A percentile compares a stretch with the other conserved stretches of the same genome.
phyloP scores from a whole-genome alignment of 2,113 vertebrate genomes.

The Hippoglossus stenolepis region DNA sequence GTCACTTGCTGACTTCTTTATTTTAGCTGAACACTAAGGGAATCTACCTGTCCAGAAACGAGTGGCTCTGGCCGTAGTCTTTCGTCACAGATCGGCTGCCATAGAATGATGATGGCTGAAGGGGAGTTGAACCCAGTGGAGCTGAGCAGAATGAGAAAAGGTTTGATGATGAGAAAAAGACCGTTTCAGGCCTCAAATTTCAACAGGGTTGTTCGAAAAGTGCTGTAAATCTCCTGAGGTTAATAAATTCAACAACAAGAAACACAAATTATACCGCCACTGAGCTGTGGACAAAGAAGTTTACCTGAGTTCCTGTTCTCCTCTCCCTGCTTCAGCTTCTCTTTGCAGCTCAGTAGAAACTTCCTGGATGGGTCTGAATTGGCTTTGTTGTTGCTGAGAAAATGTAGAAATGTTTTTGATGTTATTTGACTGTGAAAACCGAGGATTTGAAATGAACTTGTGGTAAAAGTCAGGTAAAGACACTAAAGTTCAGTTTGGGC shows the following conservation, averaged over 20 bases:
- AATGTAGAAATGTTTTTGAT: neutral
- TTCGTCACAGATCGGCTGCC: constrained; percentile 88
- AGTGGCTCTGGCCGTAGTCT: constrained; percentile 88
- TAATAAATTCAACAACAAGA: too few species aligned
- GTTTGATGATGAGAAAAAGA: neutral
- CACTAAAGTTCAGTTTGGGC: neutral
- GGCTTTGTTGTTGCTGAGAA: constrained; percentile 93
- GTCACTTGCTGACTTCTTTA: neutral
- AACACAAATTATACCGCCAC: neutral
- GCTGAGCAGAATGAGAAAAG: constrained; percentile 69
- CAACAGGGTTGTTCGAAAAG: too few species aligned
- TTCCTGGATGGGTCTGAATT: constrained; percentile 90
- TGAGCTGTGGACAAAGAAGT: neutral
- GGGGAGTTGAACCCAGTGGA: constrained; percentile 85
- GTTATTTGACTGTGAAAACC: neutral
- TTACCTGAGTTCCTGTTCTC: constrained; percentile 91
- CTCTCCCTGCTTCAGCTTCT: constrained; percentile 93
- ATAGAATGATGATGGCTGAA: constrained; percentile 95
- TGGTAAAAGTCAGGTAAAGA: neutral
- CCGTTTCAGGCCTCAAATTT: neutral
- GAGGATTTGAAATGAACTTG: neutral
- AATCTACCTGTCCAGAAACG: constrained; percentile 90
- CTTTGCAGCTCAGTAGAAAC: constrained; percentile 91
- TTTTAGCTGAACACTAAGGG: neutral
- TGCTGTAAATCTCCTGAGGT: too few species aligned